These are phyloP conservation scores for Siphonodentalium dalli DNA, from an alignment of 2,888 invertebrate genomes.

Conservation along the genomic window DNA sequence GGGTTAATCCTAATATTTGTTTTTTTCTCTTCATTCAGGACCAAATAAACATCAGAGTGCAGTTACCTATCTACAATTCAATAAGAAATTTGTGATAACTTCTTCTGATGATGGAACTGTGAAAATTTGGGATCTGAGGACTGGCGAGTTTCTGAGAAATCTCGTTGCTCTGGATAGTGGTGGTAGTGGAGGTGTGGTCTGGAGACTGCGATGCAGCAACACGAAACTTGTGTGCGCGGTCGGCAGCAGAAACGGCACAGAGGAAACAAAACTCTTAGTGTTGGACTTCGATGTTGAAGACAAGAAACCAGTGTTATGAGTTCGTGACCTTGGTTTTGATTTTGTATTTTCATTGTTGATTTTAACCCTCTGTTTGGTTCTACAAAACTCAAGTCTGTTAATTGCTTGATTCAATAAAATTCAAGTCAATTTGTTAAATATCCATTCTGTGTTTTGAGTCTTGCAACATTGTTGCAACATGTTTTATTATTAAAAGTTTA, in stretches of 20 bases:
- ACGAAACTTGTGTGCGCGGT: constrained; percentile 98
- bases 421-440: too few species aligned
- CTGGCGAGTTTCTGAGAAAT: constrained; percentile 92
- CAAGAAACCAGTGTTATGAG: too few species aligned
- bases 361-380: too few species aligned
- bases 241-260: constrained; percentile 97
- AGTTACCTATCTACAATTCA: constrained; percentile 95
- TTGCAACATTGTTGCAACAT: too few species aligned
- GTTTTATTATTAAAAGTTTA: too few species aligned
- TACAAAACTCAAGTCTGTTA: too few species aligned
- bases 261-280: constrained; percentile 97
- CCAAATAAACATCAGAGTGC: constrained; percentile 97
- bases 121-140: constrained; percentile 97
- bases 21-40: constrained; percentile 70
- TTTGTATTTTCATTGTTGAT: too few species aligned
- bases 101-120: constrained; percentile 99
- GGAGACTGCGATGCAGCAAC: constrained; percentile 94
- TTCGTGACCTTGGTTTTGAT: too few species aligned
- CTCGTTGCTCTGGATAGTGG: constrained; percentile 92
- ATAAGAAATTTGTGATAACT: constrained; percentile 95
- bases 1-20: too few species aligned
- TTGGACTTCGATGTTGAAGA: constrained; percentile 88
- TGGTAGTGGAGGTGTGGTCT: constrained; percentile 97
- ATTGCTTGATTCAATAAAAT: too few species aligned
- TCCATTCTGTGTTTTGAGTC: too few species aligned